Percentiles rank a stretch among this genome's conserved stretches.
phyloP scores from a whole-genome alignment of 2,797 vertebrate species.

The Gobionotothen gibberifrons region DNA sequence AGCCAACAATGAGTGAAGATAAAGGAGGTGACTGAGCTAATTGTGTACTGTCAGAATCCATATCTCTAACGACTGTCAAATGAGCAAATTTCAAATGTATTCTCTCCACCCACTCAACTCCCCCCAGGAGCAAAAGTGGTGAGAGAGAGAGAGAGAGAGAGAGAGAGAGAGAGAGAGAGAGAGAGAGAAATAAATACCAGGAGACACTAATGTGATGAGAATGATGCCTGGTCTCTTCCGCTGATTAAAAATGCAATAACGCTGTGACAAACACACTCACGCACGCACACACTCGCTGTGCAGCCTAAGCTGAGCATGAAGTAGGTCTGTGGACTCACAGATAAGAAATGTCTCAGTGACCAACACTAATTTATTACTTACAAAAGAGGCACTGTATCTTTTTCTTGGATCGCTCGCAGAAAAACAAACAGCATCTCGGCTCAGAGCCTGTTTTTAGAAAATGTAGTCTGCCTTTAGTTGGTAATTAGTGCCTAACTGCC shows the following conservation, averaged over 20 bases:
- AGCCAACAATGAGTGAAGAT: slow-evolving; percentile 70
- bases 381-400: slow-evolving; percentile 13
- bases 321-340: slow-evolving; percentile 28
- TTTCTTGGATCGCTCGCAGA: slow-evolving; percentile 14
- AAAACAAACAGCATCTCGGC: slow-evolving; percentile 25
- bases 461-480: slow-evolving; percentile 39
- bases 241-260: slow-evolving; percentile 81
- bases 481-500: slow-evolving; percentile 54
- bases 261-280: slow-evolving; percentile 36
- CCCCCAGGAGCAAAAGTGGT: slow-evolving; percentile 43
- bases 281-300: slow-evolving; percentile 5
- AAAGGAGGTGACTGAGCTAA: slow-evolving; percentile 80
- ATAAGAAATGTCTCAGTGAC: slow-evolving; percentile 52
- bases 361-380: slow-evolving; percentile 41
- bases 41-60: slow-evolving; percentile 78
- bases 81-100: slow-evolving; percentile 76
- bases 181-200: slow-evolving; percentile 72
- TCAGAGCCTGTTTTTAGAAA: slow-evolving; percentile 18
- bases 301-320: slow-evolving; percentile 19
- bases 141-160: slow-evolving; percentile 27
- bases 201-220: slow-evolving; percentile 83
- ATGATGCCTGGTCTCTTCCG: slow-evolving; percentile 74
- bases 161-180: slow-evolving; percentile 40
- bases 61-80: slow-evolving; percentile 77
- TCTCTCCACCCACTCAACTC: slow-evolving; percentile 64